Base-by-base conservation (phyloP, 2,888 invertebrate species). In the Neoscelio sp. region DNA sequence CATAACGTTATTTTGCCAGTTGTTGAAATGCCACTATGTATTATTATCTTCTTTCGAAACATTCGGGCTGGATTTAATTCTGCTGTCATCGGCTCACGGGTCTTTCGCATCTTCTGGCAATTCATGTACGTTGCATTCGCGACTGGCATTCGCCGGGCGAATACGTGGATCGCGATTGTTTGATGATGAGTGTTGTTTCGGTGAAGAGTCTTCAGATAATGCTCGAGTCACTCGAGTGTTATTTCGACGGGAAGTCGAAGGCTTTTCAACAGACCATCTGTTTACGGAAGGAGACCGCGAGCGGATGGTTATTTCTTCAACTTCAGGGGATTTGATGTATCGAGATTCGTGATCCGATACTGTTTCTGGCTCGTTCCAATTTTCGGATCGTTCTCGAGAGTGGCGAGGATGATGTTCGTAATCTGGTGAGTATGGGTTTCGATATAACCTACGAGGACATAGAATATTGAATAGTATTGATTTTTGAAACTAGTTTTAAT, bases 91-190 rank as follows among this genome's bases (percentile, higher is more conserved):
- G 2, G 85, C 88, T 90, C 90, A 90, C 8, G 90, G 90, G 83
- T 90, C 90, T 67, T 85, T 85, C 1, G 90, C 89, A 54, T 90
- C 89, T 40, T 90, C 90, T 0, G 90, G 89, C 12, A 90, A 80
- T 65, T 90, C 90, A 35, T 84, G 42, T 0, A 38, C 84, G 86
- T 85, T 50, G 85, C 86, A 52, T 86, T 88, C 70, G 0, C 33
- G 38, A 10, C 13, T 2, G 85, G 85, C 0, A 38, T 64, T 4
- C 75, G 35, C 10, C 46, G 60, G 5, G 81, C 85, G 85, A 86
- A 85, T 44, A 83, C 82, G 10, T 12, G 68, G 52, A 84, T 73
- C 38, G 85, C 83, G 73, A 73, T 3, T 71, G 46, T 13, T 80
- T 77, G 75, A 60, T 82, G 44, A 87, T 84, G 50, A 8, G 4